phyloP scores from a whole-genome alignment of 2,888 invertebrate genomes.

The Microctonus hyperodae region DNA sequence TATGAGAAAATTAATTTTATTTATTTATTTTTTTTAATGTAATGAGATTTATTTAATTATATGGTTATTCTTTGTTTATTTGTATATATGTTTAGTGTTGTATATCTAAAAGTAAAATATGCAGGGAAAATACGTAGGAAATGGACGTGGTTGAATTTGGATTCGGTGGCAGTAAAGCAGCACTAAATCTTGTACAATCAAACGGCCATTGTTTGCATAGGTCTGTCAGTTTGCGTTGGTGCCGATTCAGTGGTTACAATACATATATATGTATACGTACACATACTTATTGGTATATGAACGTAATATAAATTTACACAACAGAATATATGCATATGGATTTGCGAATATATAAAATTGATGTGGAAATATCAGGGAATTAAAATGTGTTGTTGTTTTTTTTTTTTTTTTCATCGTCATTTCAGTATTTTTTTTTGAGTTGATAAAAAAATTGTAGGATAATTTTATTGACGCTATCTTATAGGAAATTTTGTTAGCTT shows the following conservation, averaged over 20 bases:
- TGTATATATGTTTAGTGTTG: background rate
- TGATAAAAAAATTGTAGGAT: too few species aligned
- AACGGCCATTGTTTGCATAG: conserved; percentile 57
- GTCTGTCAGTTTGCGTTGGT: conserved; percentile 52
- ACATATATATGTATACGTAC: conserved; percentile 14
- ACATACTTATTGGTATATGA: background rate
- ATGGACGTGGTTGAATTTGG: conserved; percentile 43
- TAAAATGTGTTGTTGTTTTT: too few species aligned
- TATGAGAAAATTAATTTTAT: too few species aligned
- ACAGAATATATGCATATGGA: background rate
- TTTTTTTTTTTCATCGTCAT: too few species aligned
- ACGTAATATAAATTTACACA: background rate
- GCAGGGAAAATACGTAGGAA: background rate
- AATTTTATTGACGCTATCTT: too few species aligned
- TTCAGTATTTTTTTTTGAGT: too few species aligned
- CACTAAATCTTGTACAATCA: conserved; percentile 59
- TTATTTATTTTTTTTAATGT: too few species aligned
- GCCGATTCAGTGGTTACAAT: conserved; percentile 47
- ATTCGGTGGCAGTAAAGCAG: conserved; percentile 56
- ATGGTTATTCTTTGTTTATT: background rate
- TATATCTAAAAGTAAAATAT: background rate
- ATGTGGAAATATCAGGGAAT: too few species aligned
- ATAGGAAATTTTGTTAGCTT: too few species aligned
- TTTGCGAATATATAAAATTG: background rate
- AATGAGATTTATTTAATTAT: too few species aligned